Base-by-base conservation (phyloP, 2,888 invertebrate genomes). In the Xylocampa areola region DNA sequence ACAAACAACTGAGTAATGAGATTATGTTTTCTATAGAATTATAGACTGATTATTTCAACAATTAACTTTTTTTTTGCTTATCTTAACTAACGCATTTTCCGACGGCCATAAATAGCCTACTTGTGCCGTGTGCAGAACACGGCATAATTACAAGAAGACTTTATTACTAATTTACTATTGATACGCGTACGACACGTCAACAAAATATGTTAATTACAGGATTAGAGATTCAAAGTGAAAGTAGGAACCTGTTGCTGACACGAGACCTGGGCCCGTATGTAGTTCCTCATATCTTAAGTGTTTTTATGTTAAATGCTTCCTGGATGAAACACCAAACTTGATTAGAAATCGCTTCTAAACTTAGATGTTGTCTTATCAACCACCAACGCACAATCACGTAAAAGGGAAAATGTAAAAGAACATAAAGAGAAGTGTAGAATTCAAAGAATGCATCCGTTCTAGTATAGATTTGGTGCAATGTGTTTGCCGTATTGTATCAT, bases 161-260 rank as follows among this genome's bases (percentile, higher is more conserved):
- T n/a, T n/a, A n/a, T n/a, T n/a, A n/a, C n/a, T n/a, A n/a, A n/a
- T n/a, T n/a, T n/a, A n/a, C n/a, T n/a, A n/a, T n/a, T n/a, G n/a
- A n/a, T n/a, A n/a, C n/a, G n/a, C n/a, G n/a, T n/a, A 25, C 25
- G 25, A 16, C 16, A n/a, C 17, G 8, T 14, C 2, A 6, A 36
- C 17, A 40, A 47, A 55, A 33, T n/a, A n/a, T 43, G 25, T 51
- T 50, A 66, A 57, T 47, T 32, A 41, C 44, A 49, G 62, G 66
- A 67, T 59, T 41, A 45, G 39, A 60, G 39, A 63, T 60, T 21
- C 37, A 48, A 52, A 73, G 70, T 54, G 70, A 70, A 73, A 70
- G 54, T 60, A 53, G 52, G 59, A 73, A 62, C 50, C 29, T 50
- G 48, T 10, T 40, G 29, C 25, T 35, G 40, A 44, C 40, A 40